A percentile compares a stretch with the other conserved stretches of the same genome.
Evolutionary conservation across 2,888 invertebrate genomes (phyloP).

Genomic region (Aporophyla lueneburgensis): DNA sequence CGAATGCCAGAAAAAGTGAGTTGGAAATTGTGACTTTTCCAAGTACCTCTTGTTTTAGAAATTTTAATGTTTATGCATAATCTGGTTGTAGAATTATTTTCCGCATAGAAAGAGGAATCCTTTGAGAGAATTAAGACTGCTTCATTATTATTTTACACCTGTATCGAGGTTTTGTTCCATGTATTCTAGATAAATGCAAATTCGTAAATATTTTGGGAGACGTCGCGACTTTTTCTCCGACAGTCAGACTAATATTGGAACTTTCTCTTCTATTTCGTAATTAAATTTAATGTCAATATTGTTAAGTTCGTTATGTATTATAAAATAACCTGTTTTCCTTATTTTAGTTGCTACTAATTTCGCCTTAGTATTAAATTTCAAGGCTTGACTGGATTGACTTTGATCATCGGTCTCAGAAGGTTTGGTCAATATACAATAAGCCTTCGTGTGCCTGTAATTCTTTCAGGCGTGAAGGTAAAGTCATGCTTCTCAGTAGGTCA

Average conservation of each 20-base stretch:
- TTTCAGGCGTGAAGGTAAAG: not conserved
- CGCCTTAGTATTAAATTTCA: not conserved
- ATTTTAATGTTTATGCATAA: not conserved
- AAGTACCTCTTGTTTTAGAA: not conserved
- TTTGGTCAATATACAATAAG: not conserved
- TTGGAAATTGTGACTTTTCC: not conserved
- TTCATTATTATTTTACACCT: constrained; percentile 23
- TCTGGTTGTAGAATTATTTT: constrained; percentile 8
- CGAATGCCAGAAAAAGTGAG: not conserved
- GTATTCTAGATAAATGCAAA: constrained; percentile 26
- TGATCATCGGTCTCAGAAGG: too few relatives aligned
- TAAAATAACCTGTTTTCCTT: not conserved
- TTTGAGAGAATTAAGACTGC: constrained; percentile 1
- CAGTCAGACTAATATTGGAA: not conserved
- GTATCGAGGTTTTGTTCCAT: constrained; percentile 13
- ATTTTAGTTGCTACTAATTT: not conserved
- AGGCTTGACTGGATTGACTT: not conserved
- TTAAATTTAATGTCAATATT: not conserved
- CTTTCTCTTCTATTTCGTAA: not conserved
- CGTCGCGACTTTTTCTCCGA: not conserved
- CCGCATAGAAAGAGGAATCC: not conserved
- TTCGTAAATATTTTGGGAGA: constrained; percentile 15
- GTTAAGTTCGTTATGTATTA: not conserved
- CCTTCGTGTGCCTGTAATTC: not conserved
- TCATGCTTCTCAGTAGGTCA: constrained; percentile 43